Evolutionary conservation across 1,140 invertebrate genomes (phyloP).

Genomic region (Archivesica marissinica): DNA sequence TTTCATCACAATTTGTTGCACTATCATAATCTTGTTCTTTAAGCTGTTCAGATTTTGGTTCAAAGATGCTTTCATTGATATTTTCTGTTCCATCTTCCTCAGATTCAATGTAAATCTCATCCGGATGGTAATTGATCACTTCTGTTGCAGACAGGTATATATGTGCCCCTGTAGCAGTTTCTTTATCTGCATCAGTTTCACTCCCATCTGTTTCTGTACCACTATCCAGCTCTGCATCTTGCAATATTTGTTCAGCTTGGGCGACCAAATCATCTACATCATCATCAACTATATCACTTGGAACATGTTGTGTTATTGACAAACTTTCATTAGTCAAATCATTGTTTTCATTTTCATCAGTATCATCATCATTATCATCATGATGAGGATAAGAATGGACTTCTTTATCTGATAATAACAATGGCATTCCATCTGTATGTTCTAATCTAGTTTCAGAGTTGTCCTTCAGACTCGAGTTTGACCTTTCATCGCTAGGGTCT

Average conservation of each 20-base stretch:
- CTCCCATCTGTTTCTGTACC: constrained; percentile 3
- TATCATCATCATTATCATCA: not conserved
- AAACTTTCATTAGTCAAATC: constrained; percentile 35
- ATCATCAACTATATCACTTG: constrained; percentile 41
- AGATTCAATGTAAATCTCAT: constrained; percentile 14
- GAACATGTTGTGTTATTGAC: constrained; percentile 47
- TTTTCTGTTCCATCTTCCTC: constrained; percentile 29
- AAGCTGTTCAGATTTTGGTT: constrained; percentile 19
- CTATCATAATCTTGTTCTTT: constrained; percentile 32
- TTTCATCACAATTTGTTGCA: not conserved
- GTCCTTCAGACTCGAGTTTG: not conserved
- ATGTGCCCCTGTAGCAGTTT: constrained; percentile 23
- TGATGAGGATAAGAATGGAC: not conserved
- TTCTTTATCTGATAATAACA: not conserved
- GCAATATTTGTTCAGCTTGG: constrained; percentile 40
- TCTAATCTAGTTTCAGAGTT: not conserved
- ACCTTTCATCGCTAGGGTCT: not conserved
- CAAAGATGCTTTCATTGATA: constrained; percentile 17
- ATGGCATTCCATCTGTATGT: too few relatives aligned
- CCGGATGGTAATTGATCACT: constrained; percentile 61
- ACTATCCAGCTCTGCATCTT: constrained; percentile 11
- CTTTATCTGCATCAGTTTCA: constrained; percentile 26
- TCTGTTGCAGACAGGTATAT: constrained; percentile 64
- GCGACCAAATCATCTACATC: constrained; percentile 39
- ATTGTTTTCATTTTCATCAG: not conserved